Evolutionary conservation across 2,797 vertebrate genomes (phyloP).

Genomic region (Oryzias sinensis): DNA sequence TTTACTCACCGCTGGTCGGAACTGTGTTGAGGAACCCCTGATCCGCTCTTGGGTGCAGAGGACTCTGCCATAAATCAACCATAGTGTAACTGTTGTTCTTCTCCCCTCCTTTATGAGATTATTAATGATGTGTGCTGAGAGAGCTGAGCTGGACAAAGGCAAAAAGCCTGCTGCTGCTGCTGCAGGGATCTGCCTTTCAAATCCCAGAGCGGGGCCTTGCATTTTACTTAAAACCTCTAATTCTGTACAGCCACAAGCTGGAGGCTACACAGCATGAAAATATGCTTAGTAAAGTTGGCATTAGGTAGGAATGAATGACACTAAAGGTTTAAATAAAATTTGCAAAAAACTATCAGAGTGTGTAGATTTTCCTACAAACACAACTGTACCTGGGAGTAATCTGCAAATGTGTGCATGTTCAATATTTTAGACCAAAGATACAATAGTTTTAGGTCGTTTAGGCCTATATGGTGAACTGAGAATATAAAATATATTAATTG

Average conservation of each 20-base stretch:
- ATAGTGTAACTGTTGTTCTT: slow-evolving; percentile 50
- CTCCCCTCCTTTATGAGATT: slow-evolving; percentile 51
- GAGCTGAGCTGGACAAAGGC: slow-evolving; percentile 63
- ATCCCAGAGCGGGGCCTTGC: slow-evolving; percentile 28
- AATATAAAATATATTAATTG: too few relatives aligned
- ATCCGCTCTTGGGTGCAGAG: slow-evolving; percentile 46
- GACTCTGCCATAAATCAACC: slow-evolving; percentile 67
- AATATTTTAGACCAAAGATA: too few relatives aligned
- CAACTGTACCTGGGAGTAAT: too few relatives aligned
- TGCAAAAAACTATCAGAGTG: too few relatives aligned
- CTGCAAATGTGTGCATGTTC: too few relatives aligned
- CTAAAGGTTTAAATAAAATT: too few relatives aligned
- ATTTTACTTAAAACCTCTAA: slow-evolving; percentile 49
- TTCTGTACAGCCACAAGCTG: slow-evolving; percentile 16
- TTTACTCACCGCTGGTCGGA: slow-evolving; percentile 36
- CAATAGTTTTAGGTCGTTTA: too few relatives aligned
- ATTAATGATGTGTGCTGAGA: slow-evolving; percentile 72
- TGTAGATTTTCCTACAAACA: too few relatives aligned
- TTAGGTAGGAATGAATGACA: too few relatives aligned
- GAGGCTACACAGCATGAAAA: too few relatives aligned
- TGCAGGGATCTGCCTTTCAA: slow-evolving; percentile 44
- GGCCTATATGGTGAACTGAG: too few relatives aligned
- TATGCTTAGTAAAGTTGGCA: too few relatives aligned
- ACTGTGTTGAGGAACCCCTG: slow-evolving; percentile 28
- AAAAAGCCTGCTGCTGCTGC: slow-evolving; percentile 43